phyloP scores from a whole-genome alignment of 2,113 vertebrate genomes.

The Cephalopterus ornatus region DNA sequence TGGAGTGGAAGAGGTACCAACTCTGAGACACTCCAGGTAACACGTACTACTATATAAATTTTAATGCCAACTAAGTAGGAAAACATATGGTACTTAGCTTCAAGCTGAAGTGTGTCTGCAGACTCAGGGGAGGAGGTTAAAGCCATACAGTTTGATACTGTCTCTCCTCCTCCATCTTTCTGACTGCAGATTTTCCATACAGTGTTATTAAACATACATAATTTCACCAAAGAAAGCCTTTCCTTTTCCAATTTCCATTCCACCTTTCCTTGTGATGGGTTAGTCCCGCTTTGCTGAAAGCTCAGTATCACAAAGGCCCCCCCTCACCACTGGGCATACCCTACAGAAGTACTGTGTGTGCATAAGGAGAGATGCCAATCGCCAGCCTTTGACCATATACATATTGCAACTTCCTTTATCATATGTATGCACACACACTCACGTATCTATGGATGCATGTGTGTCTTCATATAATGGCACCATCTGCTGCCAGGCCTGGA shows the following conservation, averaged over 20 bases:
- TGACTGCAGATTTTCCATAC: constrained; percentile 3
- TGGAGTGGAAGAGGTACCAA: background rate
- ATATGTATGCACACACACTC: background rate
- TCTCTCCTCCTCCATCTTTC: constrained; percentile 33
- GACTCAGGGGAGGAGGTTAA: constrained; percentile 49
- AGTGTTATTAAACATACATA: background rate
- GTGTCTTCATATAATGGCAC: constrained; percentile 35
- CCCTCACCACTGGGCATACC: background rate
- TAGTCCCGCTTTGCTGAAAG: background rate
- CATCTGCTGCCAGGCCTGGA: constrained; percentile 43
- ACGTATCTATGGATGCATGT: background rate
- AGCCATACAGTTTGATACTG: constrained; percentile 5
- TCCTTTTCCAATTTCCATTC: background rate
- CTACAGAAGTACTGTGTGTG: rapidly evolving
- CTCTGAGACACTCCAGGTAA: constrained; percentile 50
- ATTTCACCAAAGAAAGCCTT: background rate
- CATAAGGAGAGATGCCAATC: background rate
- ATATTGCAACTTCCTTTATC: background rate
- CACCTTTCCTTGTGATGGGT: background rate
- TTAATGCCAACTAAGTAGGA: constrained; percentile 50
- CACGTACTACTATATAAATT: constrained; percentile 35
- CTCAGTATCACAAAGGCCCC: background rate
- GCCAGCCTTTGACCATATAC: background rate
- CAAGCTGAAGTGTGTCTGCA: constrained; percentile 37
- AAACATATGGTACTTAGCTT: constrained; percentile 55